Evolutionary conservation across 2,797 vertebrate species (phyloP).

Genomic region (Enteromius anoplus): DNA sequence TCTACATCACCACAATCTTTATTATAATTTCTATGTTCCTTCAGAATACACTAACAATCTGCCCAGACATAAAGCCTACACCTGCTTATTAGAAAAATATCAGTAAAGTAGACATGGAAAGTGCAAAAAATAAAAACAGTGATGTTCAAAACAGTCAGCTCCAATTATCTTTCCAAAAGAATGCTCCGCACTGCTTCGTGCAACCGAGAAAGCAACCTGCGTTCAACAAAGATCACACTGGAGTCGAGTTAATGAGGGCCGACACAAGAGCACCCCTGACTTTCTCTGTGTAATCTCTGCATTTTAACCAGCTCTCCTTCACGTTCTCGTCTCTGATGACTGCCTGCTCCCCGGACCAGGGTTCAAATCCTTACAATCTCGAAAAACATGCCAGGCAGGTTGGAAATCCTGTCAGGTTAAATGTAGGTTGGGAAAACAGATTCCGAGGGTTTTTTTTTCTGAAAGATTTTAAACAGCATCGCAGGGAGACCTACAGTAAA

Average conservation of each 20-base stretch:
- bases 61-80: constrained; percentile 3
- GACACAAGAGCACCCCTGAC: constrained; percentile 44
- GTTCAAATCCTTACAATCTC: constrained; percentile 31
- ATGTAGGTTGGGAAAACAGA: constrained; percentile 17
- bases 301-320: constrained; percentile 52
- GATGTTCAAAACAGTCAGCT: constrained; percentile 16
- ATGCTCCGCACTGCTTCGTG: not conserved
- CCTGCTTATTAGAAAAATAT: constrained; percentile 33
- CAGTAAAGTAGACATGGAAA: not conserved
- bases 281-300: constrained; percentile 39
- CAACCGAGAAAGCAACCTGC: constrained; percentile 24
- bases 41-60: constrained; percentile 26
- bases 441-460: not conserved
- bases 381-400: constrained; percentile 7
- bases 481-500: not conserved
- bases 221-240: constrained; percentile 27
- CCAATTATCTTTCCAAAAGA: constrained; percentile 52
- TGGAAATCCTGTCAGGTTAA: constrained; percentile 38
- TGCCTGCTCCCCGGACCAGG: constrained; percentile 34
- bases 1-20: not conserved
- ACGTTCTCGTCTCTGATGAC: constrained; percentile 32
- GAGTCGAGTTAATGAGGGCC: constrained; percentile 50
- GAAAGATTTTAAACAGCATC: not conserved
- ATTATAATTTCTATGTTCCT: constrained; percentile 14
- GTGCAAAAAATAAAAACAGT: constrained; percentile 25